Base-by-base conservation (phyloP, 2,888 invertebrate genomes). In the Dicycla oo region DNA sequence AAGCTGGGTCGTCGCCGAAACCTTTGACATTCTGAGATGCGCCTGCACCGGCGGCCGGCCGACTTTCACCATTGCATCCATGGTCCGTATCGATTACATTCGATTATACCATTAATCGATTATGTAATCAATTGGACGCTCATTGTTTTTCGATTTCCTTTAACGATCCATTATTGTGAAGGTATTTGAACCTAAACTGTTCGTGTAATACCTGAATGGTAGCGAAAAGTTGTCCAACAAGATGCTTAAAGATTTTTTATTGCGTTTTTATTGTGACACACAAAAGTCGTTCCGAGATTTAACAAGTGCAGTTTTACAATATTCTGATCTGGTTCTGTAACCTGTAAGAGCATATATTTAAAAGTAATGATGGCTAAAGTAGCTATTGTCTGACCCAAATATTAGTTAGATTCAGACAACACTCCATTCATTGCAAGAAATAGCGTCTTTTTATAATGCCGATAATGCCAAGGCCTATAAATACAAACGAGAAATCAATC, bases 11-110 rank as follows among this genome's bases (percentile, higher is more conserved):
- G 69, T 79, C 73, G 66, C 75, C 81, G 72, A 80, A 85, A 87
- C 88, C 88, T 86, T 87, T 87, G 87, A 86, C 87, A 86, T 86
- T 86, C 73, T 43, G 74, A 62, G 73, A 76, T 73, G 80, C 64
- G 69, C 66, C 40, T 81, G 80, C 82, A 81, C 77, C 58, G 74
- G 68, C 58, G 74, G 69, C 75, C 75, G 84, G 79, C 78, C 87
- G 78, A 87, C 91, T 91, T 91, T 91, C 91, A 88, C 89, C 87
- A 74, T 75, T 87, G 84, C 85, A 87, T 84, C 79, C 82, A 87
- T 85, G 86, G 86, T 82, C 79, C 81, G 77, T 75, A 82, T 80
- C 73, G 80, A 86, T 86, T 72, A 77, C 73, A 79, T 73, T 78
- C 75, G 75, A 78, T 85, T 78, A 82, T 75, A 69, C 38, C 66